Conservation (phyloP, 2,888 invertebrate species). For the Drosophila recens region DNA sequence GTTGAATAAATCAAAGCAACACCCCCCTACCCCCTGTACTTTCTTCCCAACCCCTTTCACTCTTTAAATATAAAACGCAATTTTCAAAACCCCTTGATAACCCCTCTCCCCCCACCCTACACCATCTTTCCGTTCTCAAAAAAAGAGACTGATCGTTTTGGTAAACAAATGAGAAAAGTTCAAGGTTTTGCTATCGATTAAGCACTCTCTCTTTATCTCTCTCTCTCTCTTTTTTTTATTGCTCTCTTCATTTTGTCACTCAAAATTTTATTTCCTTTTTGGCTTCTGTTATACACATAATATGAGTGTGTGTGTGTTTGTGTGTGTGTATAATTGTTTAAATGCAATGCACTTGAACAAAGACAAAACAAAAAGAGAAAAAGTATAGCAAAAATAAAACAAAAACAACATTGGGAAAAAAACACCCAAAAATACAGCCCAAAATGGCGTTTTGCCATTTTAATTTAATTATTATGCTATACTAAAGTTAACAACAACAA, state of each 20-base stretch:
- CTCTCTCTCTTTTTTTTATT: too few relatives aligned
- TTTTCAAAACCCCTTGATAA: slow-evolving; percentile 12
- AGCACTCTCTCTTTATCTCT: background rate
- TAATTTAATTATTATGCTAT: slow-evolving; percentile 22
- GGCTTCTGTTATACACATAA: slow-evolving; percentile 37
- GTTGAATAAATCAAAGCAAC: background rate
- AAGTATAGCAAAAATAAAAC: slow-evolving; percentile 22
- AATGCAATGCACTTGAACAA: slow-evolving; percentile 56
- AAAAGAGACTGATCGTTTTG: slow-evolving; percentile 35
- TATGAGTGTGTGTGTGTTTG: too few relatives aligned
- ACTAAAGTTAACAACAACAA: slow-evolving; percentile 15
- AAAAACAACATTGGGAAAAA: slow-evolving; percentile 3
- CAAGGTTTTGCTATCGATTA: slow-evolving; percentile 56
- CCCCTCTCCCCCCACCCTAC: background rate
- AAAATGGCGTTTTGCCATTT: slow-evolving; percentile 44
- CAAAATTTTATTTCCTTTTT: slow-evolving; percentile 28
- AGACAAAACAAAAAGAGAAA: slow-evolving; percentile 44
- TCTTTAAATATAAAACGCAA: slow-evolving; percentile 46
- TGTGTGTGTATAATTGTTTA: slow-evolving; percentile 15
- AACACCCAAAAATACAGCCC: background rate
- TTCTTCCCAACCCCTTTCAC: background rate
- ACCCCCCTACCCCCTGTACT: background rate
- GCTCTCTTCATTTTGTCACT: slow-evolving; percentile 1
- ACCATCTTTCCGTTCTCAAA: background rate
- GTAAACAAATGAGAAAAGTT: slow-evolving; percentile 53